Conservation (phyloP, 2,113 vertebrate species). For the Melanerpes aurifrons region DNA sequence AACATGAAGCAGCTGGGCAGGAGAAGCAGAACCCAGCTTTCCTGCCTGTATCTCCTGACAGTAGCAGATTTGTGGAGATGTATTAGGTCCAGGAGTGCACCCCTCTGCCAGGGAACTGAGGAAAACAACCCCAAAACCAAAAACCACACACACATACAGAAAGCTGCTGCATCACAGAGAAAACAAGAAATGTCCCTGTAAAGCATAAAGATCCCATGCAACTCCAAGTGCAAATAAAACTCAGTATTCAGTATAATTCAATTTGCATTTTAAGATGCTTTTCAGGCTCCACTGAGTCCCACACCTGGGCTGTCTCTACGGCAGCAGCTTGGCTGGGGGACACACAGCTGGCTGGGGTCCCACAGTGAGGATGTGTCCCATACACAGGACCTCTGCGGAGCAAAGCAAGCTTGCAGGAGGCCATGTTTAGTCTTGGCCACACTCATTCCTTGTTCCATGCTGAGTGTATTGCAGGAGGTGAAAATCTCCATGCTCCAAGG, state of each 20-base stretch:
- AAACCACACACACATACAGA: background rate
- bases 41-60: accelerated
- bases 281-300: background rate
- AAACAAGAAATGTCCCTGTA: background rate
- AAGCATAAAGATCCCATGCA: background rate
- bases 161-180: background rate
- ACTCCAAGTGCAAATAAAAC: background rate
- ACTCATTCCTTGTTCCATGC: background rate
- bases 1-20: background rate
- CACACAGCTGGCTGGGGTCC: accelerated
- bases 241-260: background rate
- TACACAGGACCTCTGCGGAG: background rate
- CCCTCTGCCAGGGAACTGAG: background rate
- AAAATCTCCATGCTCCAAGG: background rate
- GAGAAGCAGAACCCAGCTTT: background rate
- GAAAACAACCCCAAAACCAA: too few relatives aligned
- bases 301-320: accelerated
- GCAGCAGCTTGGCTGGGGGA: background rate
- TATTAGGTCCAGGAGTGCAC: accelerated
- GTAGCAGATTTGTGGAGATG: accelerated
- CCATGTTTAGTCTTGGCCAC: background rate
- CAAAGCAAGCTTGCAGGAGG: background rate
- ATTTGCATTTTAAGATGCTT: background rate
- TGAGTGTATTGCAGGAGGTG: background rate
- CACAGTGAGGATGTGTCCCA: background rate